Conservation (phyloP, 2,113 vertebrate species). For the Silurus asotus region DNA sequence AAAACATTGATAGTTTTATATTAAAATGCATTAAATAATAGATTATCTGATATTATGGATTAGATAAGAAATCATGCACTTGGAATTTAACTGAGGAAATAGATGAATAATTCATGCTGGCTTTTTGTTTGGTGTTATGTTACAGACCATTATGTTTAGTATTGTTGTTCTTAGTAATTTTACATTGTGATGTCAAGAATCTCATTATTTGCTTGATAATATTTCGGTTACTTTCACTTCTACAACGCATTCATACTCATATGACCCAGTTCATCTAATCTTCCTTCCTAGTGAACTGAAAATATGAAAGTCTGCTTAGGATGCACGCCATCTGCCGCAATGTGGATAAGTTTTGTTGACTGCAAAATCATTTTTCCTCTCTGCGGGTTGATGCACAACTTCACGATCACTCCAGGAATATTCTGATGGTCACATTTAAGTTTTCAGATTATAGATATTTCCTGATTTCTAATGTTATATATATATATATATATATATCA, state of each 20-base stretch:
- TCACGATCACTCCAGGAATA: not conserved
- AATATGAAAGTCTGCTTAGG: not conserved
- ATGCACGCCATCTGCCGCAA: not conserved
- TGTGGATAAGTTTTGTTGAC: not conserved
- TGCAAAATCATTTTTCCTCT: not conserved
- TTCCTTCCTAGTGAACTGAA: not conserved
- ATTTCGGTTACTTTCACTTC: not conserved
- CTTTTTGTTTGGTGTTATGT: not conserved
- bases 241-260: not conserved
- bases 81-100: not conserved
- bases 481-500: not conserved
- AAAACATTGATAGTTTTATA: not conserved
- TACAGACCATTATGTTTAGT: not conserved
- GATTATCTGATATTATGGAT: not conserved
- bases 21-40: not conserved
- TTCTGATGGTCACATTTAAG: not conserved
- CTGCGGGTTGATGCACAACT: not conserved
- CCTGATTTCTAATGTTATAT: not conserved
- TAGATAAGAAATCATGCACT: not conserved
- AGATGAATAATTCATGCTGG: not conserved
- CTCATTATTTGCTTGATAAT: not conserved
- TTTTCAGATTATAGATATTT: not conserved
- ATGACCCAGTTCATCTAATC: not conserved
- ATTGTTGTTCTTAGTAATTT: not conserved
- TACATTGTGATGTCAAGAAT: not conserved